Base-by-base conservation (phyloP, 2,113 vertebrate genomes). In the Theropithecus gelada region DNA sequence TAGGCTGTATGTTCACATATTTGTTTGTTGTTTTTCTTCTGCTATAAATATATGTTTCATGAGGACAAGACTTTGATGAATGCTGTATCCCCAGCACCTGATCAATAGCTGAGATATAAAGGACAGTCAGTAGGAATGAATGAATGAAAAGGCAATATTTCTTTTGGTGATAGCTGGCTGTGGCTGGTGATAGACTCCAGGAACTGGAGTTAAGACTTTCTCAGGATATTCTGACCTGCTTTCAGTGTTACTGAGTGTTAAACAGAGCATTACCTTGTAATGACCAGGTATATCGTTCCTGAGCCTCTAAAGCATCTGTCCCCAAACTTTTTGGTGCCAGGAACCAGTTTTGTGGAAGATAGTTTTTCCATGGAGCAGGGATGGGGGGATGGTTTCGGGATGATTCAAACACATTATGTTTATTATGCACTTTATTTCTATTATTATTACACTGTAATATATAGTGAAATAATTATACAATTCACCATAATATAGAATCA, bases 1-100 rank as follows among this genome's bases (percentile, higher is more conserved):
- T 55, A 66, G 10, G 10, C n/a, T 76, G 25, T 38, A 18, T 52
- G n/a, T 68, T 82, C 45, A 32, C 7, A 32, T 23, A 38, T 23
- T 52, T 66, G 25, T 48, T 90, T 87, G 35, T 45, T 70, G 22
- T 93, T 68, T 94, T 87, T 95, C 52, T 95, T 95, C 38, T 84
- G 40, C 55, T 83, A 40, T 18, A 55, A 92, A 82, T n/a, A 25
- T 2, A 55, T 25, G 38, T 73, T 78, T 76, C 45, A 10, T 12
- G 61, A 40, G n/a, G 38, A 48, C 9, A 86, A 22, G 27, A 18
- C 61, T 83, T 87, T 25, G 11, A 11, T 72, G 85, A 79, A 40
- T 59, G 8, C 20, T 75, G 1, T 59, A 8, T 22, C 16, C 40
- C 78, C 10, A 40, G 55, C 55, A 35, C 50, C 35, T 45, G 61